These are phyloP conservation scores for Drosophila sechellia DNA, from an alignment of 1,140 invertebrate species.

Conservation along the genomic window DNA sequence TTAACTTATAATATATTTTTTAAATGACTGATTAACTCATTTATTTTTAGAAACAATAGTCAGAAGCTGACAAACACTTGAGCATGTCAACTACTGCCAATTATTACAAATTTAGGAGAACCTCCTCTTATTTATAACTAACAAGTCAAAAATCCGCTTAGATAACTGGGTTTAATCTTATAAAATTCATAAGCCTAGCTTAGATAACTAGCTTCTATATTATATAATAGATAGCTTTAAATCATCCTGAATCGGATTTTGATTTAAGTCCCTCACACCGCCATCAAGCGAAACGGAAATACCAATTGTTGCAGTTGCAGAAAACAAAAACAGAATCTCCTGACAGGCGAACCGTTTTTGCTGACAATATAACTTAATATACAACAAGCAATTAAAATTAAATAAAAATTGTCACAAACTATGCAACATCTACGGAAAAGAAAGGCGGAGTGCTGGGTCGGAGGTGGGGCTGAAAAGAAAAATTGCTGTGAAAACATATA, in stretches of 20 bases:
- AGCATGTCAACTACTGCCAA: too few species aligned
- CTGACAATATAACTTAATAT: conserved; percentile 74
- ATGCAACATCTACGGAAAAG: conserved; percentile 38
- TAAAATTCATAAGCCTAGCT: too few species aligned
- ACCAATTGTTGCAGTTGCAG: conserved; percentile 10
- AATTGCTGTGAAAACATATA: conserved; percentile 57
- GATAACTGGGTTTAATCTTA: too few species aligned
- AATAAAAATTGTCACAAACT: conserved; percentile 79
- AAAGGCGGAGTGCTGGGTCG: conserved; percentile 4
- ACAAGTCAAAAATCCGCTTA: too few species aligned
- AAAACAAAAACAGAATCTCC: conserved; percentile 1
- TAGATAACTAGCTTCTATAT: neutral
- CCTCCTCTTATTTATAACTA: too few species aligned
- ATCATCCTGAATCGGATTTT: neutral
- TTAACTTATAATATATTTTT: neutral
- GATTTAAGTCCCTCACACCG: conserved; percentile 1
- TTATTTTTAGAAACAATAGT: too few species aligned
- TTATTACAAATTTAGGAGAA: too few species aligned
- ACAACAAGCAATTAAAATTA: conserved; percentile 80
- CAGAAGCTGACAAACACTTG: too few species aligned
- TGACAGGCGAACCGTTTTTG: conserved; percentile 53
- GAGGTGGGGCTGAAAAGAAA: conserved; percentile 31
- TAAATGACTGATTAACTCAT: too few species aligned
- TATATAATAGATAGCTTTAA: neutral
- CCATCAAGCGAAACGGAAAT: conserved; percentile 11